Evolutionary conservation across 2,888 invertebrate genomes (phyloP), one percentile per base, ranked within the genome.

Genomic region (Platycheirus albimanus): DNA sequence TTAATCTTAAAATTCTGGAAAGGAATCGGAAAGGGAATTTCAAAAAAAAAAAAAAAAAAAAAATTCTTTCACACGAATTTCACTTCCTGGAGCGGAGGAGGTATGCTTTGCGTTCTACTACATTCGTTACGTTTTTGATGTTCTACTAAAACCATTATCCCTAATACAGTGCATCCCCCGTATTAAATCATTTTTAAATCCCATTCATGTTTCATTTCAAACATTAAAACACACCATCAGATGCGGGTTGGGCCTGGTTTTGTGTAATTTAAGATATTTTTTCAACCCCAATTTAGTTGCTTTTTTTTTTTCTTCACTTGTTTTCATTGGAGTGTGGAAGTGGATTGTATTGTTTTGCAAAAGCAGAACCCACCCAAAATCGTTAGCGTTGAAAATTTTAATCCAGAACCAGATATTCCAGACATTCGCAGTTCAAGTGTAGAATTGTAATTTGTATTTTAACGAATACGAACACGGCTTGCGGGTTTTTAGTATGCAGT

Each of bases 61-160:
- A 69, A 75, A 80, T 70, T 70, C 69, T 75, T 80, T 66, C 38
- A 80, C 80, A 80, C 36, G 64, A 70, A 67, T 54, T 61, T 66
- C 38, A 71, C 52, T 71, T 81, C 80, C 71, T 76, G 45, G 76
- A 67, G 67, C 15, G 15, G 8, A 11, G 15, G 10, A 19, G 54
- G 8, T 20, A 15, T 41, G 41, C 19, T 6, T 54, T 63, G 54
- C 17, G 30, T 69, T 75, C 75, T 41, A 49, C 41, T 69, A 79
- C 75, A 69, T 45, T 56, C 15, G 38, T 63, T 74, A 41, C 30
- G 67, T 24, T 24, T 33, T 33, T 33, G 7, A 33, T 74, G 74
- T 64, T 63, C 63, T 52, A 79, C 61, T 69, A 49, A 72, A 67
- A 63, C n/a, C 49, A 72, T 78, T 64, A 20, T 56, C 63, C 45